Conservation (phyloP, 2,888 invertebrate species). For the Rotaria socialis region DNA sequence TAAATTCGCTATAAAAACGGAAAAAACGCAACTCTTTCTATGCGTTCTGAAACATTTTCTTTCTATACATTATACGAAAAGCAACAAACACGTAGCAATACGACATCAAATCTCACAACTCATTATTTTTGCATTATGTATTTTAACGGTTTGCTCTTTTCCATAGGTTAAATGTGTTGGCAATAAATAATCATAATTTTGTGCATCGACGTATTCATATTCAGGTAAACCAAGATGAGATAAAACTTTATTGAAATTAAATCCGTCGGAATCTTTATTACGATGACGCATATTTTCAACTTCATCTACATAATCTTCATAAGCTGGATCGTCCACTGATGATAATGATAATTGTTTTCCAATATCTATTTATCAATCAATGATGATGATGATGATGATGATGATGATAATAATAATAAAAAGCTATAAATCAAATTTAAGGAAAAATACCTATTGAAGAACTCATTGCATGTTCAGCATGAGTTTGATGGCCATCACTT, state of each 20-base stretch:
- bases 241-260: conserved; percentile 19
- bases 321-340: not conserved
- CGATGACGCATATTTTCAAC: conserved; percentile 41
- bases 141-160: not conserved
- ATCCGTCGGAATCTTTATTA: not conserved
- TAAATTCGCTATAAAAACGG: not conserved
- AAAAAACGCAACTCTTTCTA: too few relatives aligned
- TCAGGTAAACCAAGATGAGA: conserved; percentile 24
- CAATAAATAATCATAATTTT: conserved; percentile 27
- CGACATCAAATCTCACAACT: not conserved
- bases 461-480: conserved; percentile 32
- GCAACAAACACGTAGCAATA: not conserved
- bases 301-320: conserved; percentile 41
- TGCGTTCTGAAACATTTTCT: not conserved
- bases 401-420: not conserved
- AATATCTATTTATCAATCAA: not conserved
- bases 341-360: not conserved
- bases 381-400: not conserved
- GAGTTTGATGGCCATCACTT: not conserved
- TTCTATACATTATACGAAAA: not conserved
- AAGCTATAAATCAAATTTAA: not conserved
- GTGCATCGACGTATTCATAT: conserved; percentile 28
- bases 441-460: not conserved
- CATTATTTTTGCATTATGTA: conserved; percentile 26
- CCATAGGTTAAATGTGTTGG: not conserved